Base-by-base conservation (phyloP, 2,888 invertebrate genomes). In the Nemoura dubitans region DNA sequence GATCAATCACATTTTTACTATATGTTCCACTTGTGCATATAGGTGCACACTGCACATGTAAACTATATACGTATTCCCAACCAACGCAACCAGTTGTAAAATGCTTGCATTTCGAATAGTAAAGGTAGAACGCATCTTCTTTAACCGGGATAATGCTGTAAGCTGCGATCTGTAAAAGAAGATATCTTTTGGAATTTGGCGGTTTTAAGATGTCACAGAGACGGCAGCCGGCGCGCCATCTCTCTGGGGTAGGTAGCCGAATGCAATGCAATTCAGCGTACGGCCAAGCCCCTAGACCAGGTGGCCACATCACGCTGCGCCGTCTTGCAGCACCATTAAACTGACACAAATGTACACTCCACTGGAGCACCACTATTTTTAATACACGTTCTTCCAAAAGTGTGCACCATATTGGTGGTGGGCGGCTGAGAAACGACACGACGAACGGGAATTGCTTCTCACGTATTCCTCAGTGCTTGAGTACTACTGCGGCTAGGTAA, bases 241-340 rank as follows among this genome's bases (percentile, higher is more conserved):
- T n/a, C n/a, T n/a, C n/a, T 36, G 3, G 36, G 36, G 36, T 3
- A 6, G 10, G 36, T 36, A 3, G 36, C 36, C 36, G 36, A 36
- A 36, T 36, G 36, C 36, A 36, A 36, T 36, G 36, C 36, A 36
- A 36, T 36, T 36, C 36, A 36, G 5, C 36, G 36, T 36, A 80
- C 16, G 30, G 36, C 82, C n/a, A 82, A 21, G 28, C 83, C 83
- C 82, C n/a, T 28, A 21, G 28, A 42, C 83, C 83, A 83, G 83
- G 83, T 83, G 83, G 42, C 21, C 42, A 25, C 42, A 83, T 83
- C 36, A 83, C n/a, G 36, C 25, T 7, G 83, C 21, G 83, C 30
- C 83, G 36, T 29, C 78, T 28, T 78, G 78, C 78, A 28, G 78
- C 26, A 10, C 78, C 78, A 28, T 28, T 78, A 78, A 78, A 78